Conservation (phyloP, 2,113 vertebrate species). For the Rhabdornis inornatus region DNA sequence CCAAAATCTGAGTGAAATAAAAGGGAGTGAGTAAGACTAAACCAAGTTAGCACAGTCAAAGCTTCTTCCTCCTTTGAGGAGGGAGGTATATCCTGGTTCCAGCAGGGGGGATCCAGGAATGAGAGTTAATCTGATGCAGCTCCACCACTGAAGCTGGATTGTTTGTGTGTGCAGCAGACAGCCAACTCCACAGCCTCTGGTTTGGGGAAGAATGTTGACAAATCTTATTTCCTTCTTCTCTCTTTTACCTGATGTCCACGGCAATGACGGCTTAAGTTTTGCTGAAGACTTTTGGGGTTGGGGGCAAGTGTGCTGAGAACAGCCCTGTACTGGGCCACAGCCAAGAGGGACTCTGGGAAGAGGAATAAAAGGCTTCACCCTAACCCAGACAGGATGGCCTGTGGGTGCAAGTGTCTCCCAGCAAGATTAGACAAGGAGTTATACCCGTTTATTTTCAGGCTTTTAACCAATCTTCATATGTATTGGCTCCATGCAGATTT, state of each 20-base stretch:
- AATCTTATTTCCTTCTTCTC: background rate
- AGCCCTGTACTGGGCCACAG: background rate
- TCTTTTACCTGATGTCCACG: background rate
- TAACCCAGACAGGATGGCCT: background rate
- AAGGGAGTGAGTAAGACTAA: background rate
- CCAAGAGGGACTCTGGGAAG: background rate
- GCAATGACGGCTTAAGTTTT: background rate
- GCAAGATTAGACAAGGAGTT: background rate
- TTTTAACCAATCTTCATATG: background rate
- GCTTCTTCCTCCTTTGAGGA: background rate
- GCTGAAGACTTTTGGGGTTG: background rate
- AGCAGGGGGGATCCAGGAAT: background rate
- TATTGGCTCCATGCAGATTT: background rate
- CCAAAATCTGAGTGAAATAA: background rate
- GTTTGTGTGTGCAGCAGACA: background rate
- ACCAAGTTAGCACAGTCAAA: background rate
- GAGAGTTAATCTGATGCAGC: background rate
- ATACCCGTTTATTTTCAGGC: background rate
- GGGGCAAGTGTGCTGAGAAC: background rate
- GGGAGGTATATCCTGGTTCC: background rate
- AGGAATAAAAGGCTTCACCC: background rate
- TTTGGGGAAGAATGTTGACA: background rate
- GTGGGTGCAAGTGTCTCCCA: background rate
- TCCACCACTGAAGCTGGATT: background rate
- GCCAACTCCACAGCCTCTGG: background rate